Conservation (phyloP, 2,797 vertebrate species). For the Pantherophis alleghaniensis region DNA sequence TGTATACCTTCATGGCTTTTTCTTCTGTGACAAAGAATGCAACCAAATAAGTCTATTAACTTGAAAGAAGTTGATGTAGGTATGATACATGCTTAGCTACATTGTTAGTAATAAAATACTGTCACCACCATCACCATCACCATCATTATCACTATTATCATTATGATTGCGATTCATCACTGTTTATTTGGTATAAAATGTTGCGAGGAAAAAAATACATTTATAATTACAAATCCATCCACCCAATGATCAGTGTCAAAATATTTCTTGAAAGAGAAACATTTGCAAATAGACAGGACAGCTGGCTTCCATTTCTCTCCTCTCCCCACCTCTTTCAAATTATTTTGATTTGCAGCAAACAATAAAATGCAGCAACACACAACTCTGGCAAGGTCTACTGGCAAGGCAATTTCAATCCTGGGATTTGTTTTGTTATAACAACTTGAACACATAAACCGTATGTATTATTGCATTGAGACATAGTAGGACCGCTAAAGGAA, state of each 20-base stretch:
- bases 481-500: neutral
- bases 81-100: neutral
- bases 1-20: neutral
- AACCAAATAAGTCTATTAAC: neutral
- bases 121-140: neutral
- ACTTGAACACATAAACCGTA: neutral
- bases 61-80: neutral
- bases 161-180: neutral
- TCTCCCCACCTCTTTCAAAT: neutral
- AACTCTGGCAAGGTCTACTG: neutral
- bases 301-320: conserved; percentile 17
- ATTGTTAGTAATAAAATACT: neutral
- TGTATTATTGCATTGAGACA: neutral
- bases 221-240: neutral
- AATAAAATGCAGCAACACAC: neutral
- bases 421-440: neutral
- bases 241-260: conserved; percentile 5
- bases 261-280: neutral
- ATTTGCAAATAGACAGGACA: neutral
- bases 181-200: neutral
- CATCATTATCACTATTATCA: neutral
- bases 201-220: neutral
- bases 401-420: neutral
- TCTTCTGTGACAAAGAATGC: neutral
- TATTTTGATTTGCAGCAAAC: neutral